Conservation (phyloP, 2,113 vertebrate species). For the Anthoscopus minutus region DNA sequence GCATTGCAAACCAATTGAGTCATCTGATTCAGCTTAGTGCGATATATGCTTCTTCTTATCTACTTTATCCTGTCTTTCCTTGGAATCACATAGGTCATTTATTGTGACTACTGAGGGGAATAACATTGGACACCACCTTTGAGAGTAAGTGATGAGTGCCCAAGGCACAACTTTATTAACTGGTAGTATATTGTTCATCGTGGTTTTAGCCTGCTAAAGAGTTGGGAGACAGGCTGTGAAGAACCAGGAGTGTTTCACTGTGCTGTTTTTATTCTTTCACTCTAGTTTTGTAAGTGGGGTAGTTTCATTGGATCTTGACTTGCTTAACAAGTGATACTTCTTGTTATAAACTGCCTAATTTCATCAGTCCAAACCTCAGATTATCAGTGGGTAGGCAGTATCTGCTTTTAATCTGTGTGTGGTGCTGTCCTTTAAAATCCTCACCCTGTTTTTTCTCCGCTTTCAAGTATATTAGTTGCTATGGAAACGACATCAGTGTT, state of each 20-base stretch:
- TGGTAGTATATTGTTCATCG: not conserved
- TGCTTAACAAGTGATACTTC: not conserved
- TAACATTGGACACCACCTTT: not conserved
- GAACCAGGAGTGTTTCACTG: not conserved
- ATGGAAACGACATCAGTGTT: constrained; percentile 30
- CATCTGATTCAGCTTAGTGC: not conserved
- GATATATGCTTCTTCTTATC: not conserved
- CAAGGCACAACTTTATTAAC: not conserved
- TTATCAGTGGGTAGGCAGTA: not conserved
- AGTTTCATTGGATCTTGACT: not conserved
- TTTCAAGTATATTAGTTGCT: constrained; percentile 41
- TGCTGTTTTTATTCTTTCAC: not conserved
- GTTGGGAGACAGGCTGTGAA: not conserved
- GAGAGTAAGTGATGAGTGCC: not conserved
- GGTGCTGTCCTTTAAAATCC: not conserved
- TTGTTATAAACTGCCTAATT: not conserved
- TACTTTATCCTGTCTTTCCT: not conserved
- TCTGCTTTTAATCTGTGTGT: not conserved
- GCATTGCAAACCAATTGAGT: not conserved
- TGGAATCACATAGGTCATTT: not conserved
- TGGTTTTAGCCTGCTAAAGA: not conserved
- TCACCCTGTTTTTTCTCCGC: not conserved
- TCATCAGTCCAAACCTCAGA: not conserved
- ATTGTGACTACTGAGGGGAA: not conserved
- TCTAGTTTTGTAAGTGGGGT: not conserved